phyloP scores from a whole-genome alignment of 2,113 vertebrate genomes.

The Penelope pileata region DNA sequence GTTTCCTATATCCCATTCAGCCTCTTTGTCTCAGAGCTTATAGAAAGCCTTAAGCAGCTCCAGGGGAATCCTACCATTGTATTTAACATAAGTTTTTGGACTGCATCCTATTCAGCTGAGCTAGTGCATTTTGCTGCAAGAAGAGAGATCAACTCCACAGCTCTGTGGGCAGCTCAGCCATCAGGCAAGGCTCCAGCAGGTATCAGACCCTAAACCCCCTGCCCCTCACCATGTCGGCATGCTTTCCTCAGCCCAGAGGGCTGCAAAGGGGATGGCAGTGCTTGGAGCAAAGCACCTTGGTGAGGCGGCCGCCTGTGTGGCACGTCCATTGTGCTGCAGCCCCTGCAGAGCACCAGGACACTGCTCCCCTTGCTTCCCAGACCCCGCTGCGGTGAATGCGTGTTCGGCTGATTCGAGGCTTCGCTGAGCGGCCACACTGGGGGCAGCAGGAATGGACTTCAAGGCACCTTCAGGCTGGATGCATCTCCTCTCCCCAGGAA shows the following conservation, averaged over 20 bases:
- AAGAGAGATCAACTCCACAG: neutral
- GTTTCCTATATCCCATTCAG: neutral
- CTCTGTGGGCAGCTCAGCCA: neutral
- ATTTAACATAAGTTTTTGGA: neutral
- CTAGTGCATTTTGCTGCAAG: neutral
- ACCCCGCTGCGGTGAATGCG: neutral
- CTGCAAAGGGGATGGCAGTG: neutral
- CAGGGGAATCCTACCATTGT: neutral
- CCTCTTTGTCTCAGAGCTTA: neutral
- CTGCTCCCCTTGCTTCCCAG: neutral
- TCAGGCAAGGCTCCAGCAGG: neutral
- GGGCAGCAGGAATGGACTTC: neutral
- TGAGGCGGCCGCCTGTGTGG: neutral
- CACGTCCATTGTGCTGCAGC: rapidly evolving
- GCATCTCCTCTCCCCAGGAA: conserved; percentile 40
- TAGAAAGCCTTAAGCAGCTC: neutral
- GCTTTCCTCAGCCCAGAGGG: neutral
- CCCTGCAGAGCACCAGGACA: neutral
- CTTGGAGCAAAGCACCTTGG: neutral
- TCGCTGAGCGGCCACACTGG: neutral
- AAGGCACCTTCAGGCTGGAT: conserved; percentile 21
- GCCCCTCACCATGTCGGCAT: no score
- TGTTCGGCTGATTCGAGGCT: neutral
- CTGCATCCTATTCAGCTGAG: neutral
- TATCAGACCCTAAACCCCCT: neutral